Conservation (phyloP, 1,140 invertebrate species). For the Chironomus striatipennis region DNA sequence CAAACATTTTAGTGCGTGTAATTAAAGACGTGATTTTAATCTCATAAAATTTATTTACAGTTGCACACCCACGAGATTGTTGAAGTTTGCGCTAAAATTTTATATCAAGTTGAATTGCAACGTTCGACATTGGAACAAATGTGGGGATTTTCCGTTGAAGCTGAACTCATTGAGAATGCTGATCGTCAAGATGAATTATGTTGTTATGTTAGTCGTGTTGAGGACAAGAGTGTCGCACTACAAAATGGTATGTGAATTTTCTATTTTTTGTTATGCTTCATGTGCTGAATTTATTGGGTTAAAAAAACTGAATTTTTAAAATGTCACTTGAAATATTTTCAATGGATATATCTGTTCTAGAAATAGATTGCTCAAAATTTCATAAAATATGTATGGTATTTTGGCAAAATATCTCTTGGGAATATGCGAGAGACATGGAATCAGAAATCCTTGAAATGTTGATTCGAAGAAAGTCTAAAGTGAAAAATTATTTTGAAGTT, state of each 20-base stretch:
- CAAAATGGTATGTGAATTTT: constrained; percentile 68
- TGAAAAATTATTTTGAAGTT: too few species aligned
- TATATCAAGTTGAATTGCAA: constrained; percentile 92
- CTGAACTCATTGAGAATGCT: constrained; percentile 90
- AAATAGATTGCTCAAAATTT: too few species aligned
- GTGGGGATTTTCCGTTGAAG: constrained; percentile 97
- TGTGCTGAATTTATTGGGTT: too few species aligned
- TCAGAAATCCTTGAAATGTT: too few species aligned
- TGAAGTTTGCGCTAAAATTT: constrained; percentile 91
- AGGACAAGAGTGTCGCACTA: constrained; percentile 90
- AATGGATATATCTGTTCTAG: too few species aligned
- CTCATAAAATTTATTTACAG: constrained; percentile 42
- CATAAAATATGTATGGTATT: too few species aligned
- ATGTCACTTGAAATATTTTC: too few species aligned
- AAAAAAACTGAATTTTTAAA: too few species aligned
- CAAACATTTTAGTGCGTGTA: constrained; percentile 10
- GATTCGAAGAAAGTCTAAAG: too few species aligned
- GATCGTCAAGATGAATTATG: constrained; percentile 93
- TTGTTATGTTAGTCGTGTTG: constrained; percentile 91
- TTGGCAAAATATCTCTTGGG: too few species aligned
- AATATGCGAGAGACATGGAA: too few species aligned
- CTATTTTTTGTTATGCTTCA: too few species aligned
- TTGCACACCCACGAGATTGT: constrained; percentile 90
- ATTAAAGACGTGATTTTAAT: neutral
- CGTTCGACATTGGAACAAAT: constrained; percentile 82